Evolutionary conservation across 2,797 vertebrate genomes (phyloP), one percentile per base, ranked within the genome.

Genomic region (Sternarchorhynchus goeldii): DNA sequence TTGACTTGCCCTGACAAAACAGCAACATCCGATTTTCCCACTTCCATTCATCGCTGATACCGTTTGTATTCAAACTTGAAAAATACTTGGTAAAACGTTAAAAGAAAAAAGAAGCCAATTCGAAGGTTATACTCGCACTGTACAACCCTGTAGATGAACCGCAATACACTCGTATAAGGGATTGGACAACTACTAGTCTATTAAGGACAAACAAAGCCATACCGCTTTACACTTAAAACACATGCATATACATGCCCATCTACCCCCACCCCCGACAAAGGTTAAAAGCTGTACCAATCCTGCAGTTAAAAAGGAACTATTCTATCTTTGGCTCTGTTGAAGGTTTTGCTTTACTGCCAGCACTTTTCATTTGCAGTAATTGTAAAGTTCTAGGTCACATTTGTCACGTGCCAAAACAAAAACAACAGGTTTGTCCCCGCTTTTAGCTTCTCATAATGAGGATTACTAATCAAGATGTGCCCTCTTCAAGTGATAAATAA

Each of bases 281-380:
- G 25, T 25, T n/a, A 45, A 67, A 67, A 29, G 65, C 39, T 4
- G 65, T 21, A 34, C 36, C 62, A 66, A 34, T 41, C 12, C 4
- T 36, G 34, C 34, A 66, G 10, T 10, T 18, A 41, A 66, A 64
- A 67, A 21, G 64, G 39, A n/a, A 14, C 34, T 39, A n/a, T 67
- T 14, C 64, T 25, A 68, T 68, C 21, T 69, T 55, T 25, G 45
- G 66, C 66, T 31, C 14, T 53, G 66, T 39, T 69, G 39, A 36
- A 68, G 65, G 31, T 69, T 16, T 31, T 29, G 25, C 16, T 3
- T 69, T 69, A 20, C 41, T 69, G 41, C 65, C 16, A 68, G 65
- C 36, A 18, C 16, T 68, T 45, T 59, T 59, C 36, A 66, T 45
- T 45, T 4, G 20, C 65, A 50, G 21, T 50, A 25, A 21, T 16